Evolutionary conservation across 2,888 invertebrate genomes (phyloP).

Genomic region (Nudaria mundana): DNA sequence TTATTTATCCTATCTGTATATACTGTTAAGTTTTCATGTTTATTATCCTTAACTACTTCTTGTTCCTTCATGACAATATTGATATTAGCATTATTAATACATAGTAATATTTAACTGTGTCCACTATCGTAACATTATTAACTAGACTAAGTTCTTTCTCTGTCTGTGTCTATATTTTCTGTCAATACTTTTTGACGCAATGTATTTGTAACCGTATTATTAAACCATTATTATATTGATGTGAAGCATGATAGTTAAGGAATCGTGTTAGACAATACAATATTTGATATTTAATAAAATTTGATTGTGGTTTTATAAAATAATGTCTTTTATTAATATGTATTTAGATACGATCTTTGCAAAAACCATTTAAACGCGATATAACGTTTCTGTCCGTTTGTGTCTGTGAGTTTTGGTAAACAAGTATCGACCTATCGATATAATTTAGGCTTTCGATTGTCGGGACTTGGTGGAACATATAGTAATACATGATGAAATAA

Average conservation of each 20-base stretch:
- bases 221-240: conserved; percentile 71
- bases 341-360: no score
- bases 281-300: conserved; percentile 81
- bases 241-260: conserved; percentile 79
- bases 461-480: no score
- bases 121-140: conserved; percentile 11
- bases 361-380: no score
- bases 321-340: conserved; percentile 44
- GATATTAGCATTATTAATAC: conserved; percentile 26
- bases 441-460: no score
- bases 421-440: no score
- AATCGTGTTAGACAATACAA: conserved; percentile 82
- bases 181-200: conserved; percentile 57
- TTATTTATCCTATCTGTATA: no score
- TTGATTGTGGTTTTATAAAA: conserved; percentile 77
- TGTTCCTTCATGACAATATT: conserved; percentile 73
- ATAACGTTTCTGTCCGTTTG: no score
- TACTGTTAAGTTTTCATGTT: no score
- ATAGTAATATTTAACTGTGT: conserved; percentile 23
- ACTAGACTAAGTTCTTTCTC: no score
- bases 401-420: no score
- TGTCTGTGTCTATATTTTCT: conserved; percentile 23
- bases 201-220: conserved; percentile 69
- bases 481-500: no score
- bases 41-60: conserved; percentile 53